phyloP scores from a whole-genome alignment of 2,888 invertebrate genomes.

The Geophilus truncorum region DNA sequence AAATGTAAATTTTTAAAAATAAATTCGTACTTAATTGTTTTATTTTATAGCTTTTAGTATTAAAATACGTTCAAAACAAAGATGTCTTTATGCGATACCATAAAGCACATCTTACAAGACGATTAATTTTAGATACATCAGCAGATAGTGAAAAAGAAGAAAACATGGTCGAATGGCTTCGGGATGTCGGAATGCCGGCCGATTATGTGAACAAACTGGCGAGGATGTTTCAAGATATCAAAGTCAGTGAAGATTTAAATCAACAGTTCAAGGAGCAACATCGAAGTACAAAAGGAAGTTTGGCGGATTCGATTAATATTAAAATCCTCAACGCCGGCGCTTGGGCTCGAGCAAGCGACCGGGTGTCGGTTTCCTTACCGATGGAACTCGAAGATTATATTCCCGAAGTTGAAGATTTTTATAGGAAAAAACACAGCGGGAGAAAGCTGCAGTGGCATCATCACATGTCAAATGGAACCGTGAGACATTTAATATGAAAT shows the following conservation, averaged over 20 bases:
- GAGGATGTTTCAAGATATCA: conserved; percentile 90
- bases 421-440: conserved; percentile 94
- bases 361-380: conserved; percentile 92
- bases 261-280: conserved; percentile 80
- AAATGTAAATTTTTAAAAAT: too few species aligned
- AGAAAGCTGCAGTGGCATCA: conserved; percentile 98
- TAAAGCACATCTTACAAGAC: conserved; percentile 92
- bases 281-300: too few species aligned
- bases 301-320: conserved; percentile 70
- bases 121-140: conserved; percentile 93
- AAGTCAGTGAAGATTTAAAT: conserved; percentile 95
- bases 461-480: conserved; percentile 98
- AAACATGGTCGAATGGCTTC: conserved; percentile 94
- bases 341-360: conserved; percentile 85
- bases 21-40: too few species aligned
- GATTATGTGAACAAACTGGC: conserved; percentile 98
- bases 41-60: too few species aligned
- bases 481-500: too few species aligned
- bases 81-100: conserved; percentile 99
- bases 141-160: conserved; percentile 99
- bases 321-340: conserved; percentile 98
- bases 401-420: conserved; percentile 98
- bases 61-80: conserved; percentile 98
- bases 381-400: conserved; percentile 97
- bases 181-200: conserved; percentile 98